These are phyloP conservation scores for Sialis fuliginosa DNA, from an alignment of 2,888 invertebrate genomes.

Conservation along the genomic window DNA sequence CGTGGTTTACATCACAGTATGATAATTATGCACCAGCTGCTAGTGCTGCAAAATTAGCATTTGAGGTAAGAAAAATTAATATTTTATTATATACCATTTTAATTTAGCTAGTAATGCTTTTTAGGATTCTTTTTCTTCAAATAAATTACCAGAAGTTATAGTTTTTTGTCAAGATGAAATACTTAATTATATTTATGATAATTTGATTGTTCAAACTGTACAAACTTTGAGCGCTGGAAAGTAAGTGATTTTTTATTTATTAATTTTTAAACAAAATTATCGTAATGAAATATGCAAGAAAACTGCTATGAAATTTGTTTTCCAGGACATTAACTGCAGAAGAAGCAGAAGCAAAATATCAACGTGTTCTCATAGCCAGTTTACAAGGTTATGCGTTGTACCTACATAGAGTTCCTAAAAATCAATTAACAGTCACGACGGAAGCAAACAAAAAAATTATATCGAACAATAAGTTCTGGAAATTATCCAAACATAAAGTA, in stretches of 20 bases:
- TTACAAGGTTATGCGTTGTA: constrained; percentile 46
- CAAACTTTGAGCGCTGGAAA: constrained; percentile 33
- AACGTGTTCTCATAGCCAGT: constrained; percentile 43
- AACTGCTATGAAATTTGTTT: not conserved
- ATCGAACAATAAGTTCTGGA: constrained; percentile 51
- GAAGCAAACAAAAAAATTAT: constrained; percentile 36
- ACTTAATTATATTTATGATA: constrained; percentile 50
- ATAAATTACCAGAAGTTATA: constrained; percentile 62
- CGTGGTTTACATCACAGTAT: constrained; percentile 72
- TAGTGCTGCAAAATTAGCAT: constrained; percentile 46
- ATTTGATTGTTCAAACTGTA: constrained; percentile 40
- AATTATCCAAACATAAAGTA: constrained; percentile 37
- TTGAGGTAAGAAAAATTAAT: constrained; percentile 27
- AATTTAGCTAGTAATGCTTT: constrained; percentile 9
- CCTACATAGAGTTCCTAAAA: constrained; percentile 32
- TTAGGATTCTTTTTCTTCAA: constrained; percentile 59
- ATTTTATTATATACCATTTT: too few species aligned
- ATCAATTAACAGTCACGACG: constrained; percentile 31
- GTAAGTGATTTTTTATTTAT: constrained; percentile 15
- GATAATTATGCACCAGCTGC: constrained; percentile 78
- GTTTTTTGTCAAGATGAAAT: constrained; percentile 71
- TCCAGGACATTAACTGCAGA: constrained; percentile 35
- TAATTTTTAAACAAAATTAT: constrained; percentile 2
- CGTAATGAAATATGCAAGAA: not conserved
- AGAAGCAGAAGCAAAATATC: constrained; percentile 51